phyloP scores from a whole-genome alignment of 2,797 vertebrate genomes.

The Denticeps clupeoides region DNA sequence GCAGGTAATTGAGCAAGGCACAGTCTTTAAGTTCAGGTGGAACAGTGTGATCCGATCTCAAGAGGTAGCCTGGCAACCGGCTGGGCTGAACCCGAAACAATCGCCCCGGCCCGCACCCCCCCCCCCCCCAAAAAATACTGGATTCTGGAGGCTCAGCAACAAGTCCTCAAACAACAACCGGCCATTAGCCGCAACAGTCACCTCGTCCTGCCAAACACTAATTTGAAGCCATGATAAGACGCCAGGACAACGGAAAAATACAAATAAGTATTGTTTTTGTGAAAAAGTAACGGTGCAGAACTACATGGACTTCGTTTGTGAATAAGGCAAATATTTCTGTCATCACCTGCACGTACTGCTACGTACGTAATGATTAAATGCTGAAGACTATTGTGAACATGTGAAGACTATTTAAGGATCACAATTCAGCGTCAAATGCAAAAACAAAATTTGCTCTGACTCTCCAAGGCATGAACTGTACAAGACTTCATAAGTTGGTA shows the following conservation, averaged over 20 bases:
- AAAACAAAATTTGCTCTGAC: no score
- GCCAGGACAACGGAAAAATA: conserved; percentile 1
- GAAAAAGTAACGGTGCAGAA: no score
- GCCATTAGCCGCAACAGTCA: conserved; percentile 19
- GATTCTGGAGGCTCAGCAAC: conserved; percentile 29
- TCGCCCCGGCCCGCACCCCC: neutral
- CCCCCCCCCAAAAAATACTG: conserved; percentile 26
- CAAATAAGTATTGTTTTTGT: no score
- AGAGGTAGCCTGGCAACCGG: conserved; percentile 32
- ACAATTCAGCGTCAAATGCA: no score
- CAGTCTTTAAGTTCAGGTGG: conserved; percentile 29
- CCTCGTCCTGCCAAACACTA: conserved; percentile 23
- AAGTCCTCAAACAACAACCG: conserved; percentile 27
- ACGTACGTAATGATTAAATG: no score
- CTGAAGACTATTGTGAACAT: no score
- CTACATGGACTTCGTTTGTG: no score
- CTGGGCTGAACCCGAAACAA: conserved; percentile 26
- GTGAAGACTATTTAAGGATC: no score
- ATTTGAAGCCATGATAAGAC: conserved; percentile 18
- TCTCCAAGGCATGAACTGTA: no score
- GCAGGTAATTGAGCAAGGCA: conserved; percentile 34
- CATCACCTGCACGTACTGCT: no score
- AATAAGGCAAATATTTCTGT: no score
- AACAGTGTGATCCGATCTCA: conserved; percentile 33
- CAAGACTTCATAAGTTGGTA: no score